Conservation (phyloP, 2,113 vertebrate genomes). For the Varanus komodoensis region DNA sequence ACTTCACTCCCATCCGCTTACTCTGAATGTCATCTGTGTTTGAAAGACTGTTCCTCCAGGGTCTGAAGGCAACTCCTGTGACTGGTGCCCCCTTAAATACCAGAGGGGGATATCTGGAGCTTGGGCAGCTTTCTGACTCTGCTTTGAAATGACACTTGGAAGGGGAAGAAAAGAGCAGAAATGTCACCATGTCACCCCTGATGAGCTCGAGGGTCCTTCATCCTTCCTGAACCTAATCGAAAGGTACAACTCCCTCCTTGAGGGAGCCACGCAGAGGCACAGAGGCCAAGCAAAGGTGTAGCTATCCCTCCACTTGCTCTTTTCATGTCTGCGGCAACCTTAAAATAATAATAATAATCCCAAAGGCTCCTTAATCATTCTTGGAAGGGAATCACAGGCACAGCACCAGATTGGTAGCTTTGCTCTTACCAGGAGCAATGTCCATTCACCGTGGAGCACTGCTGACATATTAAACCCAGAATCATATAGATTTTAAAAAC, state of each 20-base stretch:
- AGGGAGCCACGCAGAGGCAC: rapidly evolving
- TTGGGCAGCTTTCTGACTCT: not conserved
- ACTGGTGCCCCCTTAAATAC: slow-evolving; percentile 31
- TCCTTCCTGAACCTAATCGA: not conserved
- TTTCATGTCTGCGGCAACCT: not conserved
- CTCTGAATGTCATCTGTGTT: slow-evolving; percentile 29
- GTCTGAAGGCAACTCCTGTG: rapidly evolving
- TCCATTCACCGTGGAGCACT: not conserved
- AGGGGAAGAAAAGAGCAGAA: slow-evolving; percentile 40
- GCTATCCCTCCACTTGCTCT: slow-evolving; percentile 4
- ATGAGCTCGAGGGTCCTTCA: rapidly evolving
- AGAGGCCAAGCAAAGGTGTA: not conserved
- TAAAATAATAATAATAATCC: not conserved
- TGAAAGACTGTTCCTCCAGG: not conserved
- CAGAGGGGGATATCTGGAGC: not conserved
- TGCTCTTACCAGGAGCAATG: not conserved
- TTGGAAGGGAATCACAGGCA: not conserved
- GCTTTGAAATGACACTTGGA: slow-evolving; percentile 51
- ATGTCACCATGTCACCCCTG: slow-evolving; percentile 37
- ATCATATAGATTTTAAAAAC: not conserved
- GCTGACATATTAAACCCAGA: not conserved
- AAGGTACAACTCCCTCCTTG: slow-evolving; percentile 24
- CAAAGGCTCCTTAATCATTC: not conserved
- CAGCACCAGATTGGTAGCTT: not conserved
- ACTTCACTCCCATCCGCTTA: not conserved